These are phyloP conservation scores for Seira ritae DNA, from an alignment of 2,888 invertebrate genomes.

Conservation along the genomic window DNA sequence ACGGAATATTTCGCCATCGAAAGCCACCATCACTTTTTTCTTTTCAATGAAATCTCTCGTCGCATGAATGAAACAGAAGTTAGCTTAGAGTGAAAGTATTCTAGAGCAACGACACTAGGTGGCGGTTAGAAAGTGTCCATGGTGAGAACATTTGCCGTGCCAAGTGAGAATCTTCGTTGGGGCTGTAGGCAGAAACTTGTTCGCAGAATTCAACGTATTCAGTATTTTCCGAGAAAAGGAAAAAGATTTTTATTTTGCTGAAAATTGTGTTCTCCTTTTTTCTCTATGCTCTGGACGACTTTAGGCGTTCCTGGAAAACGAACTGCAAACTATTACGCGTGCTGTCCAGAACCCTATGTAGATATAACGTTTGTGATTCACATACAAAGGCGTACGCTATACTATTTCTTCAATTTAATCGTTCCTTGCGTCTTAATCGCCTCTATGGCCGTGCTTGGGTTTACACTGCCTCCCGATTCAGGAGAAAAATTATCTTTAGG, in stretches of 20 bases:
- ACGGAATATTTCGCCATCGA: too few species aligned
- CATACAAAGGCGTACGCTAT: slow-evolving; percentile 96
- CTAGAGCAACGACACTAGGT: not conserved
- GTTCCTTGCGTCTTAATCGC: slow-evolving; percentile 99
- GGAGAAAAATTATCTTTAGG: slow-evolving; percentile 97
- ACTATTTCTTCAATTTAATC: slow-evolving; percentile 99
- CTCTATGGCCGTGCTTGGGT: slow-evolving; percentile 98
- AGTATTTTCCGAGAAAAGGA: not conserved
- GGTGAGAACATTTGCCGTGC: not conserved
- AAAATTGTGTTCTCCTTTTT: slow-evolving; percentile 38
- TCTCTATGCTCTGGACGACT: not conserved
- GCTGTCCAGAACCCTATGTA: slow-evolving; percentile 78
- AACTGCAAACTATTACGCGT: slow-evolving; percentile 89
- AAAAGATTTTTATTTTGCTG: slow-evolving; percentile 31
- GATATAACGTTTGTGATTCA: slow-evolving; percentile 98
- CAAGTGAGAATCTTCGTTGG: slow-evolving; percentile 1
- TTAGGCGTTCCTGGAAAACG: slow-evolving; percentile 94
- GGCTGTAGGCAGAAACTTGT: not conserved
- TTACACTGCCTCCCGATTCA: slow-evolving; percentile 98
- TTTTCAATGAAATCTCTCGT: slow-evolving; percentile 8
- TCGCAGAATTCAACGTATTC: not conserved
- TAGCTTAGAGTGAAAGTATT: not conserved
- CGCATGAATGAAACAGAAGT: slow-evolving; percentile 16
- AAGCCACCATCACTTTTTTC: too few species aligned
- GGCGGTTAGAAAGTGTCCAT: not conserved